phyloP scores from a whole-genome alignment of 2,797 vertebrate species.

The Staurois parvus region DNA sequence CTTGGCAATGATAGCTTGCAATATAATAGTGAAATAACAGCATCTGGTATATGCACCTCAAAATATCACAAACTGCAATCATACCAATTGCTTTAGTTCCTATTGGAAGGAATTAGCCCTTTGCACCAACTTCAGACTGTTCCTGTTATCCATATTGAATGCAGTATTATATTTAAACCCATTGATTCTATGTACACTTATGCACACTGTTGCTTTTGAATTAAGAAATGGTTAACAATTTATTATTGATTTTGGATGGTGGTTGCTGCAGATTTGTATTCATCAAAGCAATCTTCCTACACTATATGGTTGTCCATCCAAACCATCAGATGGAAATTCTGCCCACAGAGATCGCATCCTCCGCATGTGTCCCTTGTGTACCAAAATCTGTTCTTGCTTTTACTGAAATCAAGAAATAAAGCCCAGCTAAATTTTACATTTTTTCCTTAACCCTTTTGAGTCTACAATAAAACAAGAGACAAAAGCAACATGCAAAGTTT shows the following conservation, averaged over 20 bases:
- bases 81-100: too few relatives aligned
- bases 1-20: too few relatives aligned
- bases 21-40: too few relatives aligned
- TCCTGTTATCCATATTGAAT: too few relatives aligned
- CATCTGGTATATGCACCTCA: too few relatives aligned
- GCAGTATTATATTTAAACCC: too few relatives aligned
- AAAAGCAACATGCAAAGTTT: too few relatives aligned
- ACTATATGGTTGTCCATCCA: constrained; percentile 57
- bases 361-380: constrained; percentile 59
- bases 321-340: constrained; percentile 61
- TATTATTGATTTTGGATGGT: constrained; percentile 58
- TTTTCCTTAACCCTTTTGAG: constrained; percentile 35
- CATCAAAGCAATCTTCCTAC: constrained; percentile 61
- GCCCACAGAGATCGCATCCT: constrained; percentile 57
- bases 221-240: constrained; percentile 34
- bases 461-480: too few relatives aligned
- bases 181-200: too few relatives aligned
- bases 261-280: constrained; percentile 57
- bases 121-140: too few relatives aligned
- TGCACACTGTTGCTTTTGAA: neutral
- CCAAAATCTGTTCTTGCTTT: constrained; percentile 58
- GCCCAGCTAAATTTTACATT: constrained; percentile 12
- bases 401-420: constrained; percentile 44
- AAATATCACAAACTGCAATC: too few relatives aligned
- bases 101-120: too few relatives aligned